These are phyloP conservation scores for Furcifer pardalis DNA, from an alignment of 2,797 vertebrate species.

Conservation along the genomic window DNA sequence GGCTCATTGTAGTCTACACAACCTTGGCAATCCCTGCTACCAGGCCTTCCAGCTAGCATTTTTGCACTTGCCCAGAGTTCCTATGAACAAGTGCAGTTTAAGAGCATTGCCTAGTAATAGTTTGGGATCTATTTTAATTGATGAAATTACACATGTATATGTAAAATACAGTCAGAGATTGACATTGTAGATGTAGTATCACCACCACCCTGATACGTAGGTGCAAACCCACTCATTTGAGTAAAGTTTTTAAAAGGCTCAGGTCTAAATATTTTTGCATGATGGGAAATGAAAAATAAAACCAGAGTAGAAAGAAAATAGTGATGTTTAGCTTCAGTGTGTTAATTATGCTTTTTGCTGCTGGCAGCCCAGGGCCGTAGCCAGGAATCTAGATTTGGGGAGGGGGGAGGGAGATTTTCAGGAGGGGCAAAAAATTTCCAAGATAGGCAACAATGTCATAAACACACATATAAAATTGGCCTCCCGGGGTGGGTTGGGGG, in stretches of 20 bases:
- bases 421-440: no score
- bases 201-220: neutral
- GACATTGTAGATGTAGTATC: no score
- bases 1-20: slow-evolving; percentile 20
- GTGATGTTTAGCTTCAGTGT: neutral
- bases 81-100: slow-evolving; percentile 19
- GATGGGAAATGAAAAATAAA: neutral
- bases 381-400: no score
- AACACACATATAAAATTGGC: no score
- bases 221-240: neutral
- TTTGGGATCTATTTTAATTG: slow-evolving; percentile 19
- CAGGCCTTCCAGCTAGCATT: neutral
- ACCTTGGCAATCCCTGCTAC: neutral
- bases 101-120: slow-evolving; percentile 35
- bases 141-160: slow-evolving; percentile 50
- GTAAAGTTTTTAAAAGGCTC: neutral
- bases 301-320: neutral
- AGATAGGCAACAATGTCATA: no score
- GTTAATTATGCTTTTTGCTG: neutral
- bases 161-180: slow-evolving; percentile 63
- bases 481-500: no score
- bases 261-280: neutral
- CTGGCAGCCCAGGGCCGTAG: no score
- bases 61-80: neutral
- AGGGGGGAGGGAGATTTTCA: no score